Evolutionary conservation across 2,888 invertebrate species (phyloP).

Genomic region (Rhaphigaster nebulosa): DNA sequence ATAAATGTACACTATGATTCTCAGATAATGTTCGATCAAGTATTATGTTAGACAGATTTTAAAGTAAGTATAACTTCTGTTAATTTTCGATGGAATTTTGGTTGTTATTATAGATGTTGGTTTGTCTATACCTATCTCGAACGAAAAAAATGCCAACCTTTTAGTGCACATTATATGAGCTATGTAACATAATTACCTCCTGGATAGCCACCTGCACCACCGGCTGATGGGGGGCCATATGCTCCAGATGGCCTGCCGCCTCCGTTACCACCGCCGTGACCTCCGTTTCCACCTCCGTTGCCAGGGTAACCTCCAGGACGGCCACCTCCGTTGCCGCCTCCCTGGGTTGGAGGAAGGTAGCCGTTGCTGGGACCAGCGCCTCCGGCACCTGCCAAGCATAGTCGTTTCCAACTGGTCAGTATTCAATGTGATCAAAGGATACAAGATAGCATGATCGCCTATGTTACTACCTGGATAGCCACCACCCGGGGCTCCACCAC

Average conservation of each 20-base stretch:
- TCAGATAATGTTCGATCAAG: too few species aligned
- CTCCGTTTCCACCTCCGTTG: conserved; percentile 44
- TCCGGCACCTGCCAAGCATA: conserved; percentile 53
- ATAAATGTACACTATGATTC: too few species aligned
- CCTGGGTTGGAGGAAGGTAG: conserved; percentile 51
- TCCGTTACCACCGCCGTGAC: conserved; percentile 23
- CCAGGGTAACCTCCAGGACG: not conserved
- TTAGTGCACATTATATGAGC: not conserved
- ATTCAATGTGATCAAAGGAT: not conserved
- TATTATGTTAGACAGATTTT: too few species aligned
- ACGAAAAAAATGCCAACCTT: too few species aligned
- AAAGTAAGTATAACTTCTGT: too few species aligned
- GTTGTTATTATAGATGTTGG: too few species aligned
- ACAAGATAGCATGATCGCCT: not conserved
- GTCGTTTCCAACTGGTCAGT: conserved; percentile 26
- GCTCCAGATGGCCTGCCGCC: conserved; percentile 22
- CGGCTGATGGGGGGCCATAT: not conserved
- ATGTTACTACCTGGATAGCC: conserved; percentile 16
- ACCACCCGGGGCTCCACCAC: conserved; percentile 52
- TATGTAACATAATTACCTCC: not conserved
- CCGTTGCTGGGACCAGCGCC: conserved; percentile 40
- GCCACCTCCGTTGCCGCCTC: conserved; percentile 42
- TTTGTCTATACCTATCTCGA: too few species aligned
- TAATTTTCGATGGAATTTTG: too few species aligned
- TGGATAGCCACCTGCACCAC: conserved; percentile 51